Evolutionary conservation across 2,797 vertebrate species (phyloP).

Genomic region (Allobates femoralis): DNA sequence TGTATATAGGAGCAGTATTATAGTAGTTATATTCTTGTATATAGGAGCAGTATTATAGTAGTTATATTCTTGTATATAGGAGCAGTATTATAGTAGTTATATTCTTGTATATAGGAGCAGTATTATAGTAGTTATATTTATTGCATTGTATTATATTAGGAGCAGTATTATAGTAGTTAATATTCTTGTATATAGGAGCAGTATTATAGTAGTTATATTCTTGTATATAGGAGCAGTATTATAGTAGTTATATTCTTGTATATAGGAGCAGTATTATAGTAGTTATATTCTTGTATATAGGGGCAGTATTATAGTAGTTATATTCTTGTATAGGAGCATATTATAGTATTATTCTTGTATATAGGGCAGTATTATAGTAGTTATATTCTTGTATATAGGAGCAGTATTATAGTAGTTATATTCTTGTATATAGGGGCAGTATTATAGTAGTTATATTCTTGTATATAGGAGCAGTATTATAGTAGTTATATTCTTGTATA

Average conservation of each 20-base stretch:
- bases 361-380: slow-evolving; percentile 7
- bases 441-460: slow-evolving; percentile 10
- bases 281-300: background rate
- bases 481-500: slow-evolving; percentile 11
- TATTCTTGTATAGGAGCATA: slow-evolving; percentile 7
- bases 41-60: slow-evolving; percentile 7
- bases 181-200: background rate
- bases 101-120: slow-evolving; percentile 9
- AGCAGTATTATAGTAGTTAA: slow-evolving; percentile 8
- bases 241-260: background rate
- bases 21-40: slow-evolving; percentile 7
- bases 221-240: background rate
- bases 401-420: slow-evolving; percentile 10
- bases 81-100: slow-evolving; percentile 10
- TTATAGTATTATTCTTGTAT: background rate
- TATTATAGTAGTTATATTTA: slow-evolving; percentile 15
- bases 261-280: background rate
- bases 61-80: slow-evolving; percentile 1
- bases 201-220: slow-evolving; percentile 2
- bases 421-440: slow-evolving; percentile 1
- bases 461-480: background rate
- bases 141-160: background rate
- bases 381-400: slow-evolving; percentile 5
- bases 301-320: slow-evolving; percentile 3
- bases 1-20: background rate